phyloP scores from a whole-genome alignment of 2,113 vertebrate genomes.

The Tor tambroides region DNA sequence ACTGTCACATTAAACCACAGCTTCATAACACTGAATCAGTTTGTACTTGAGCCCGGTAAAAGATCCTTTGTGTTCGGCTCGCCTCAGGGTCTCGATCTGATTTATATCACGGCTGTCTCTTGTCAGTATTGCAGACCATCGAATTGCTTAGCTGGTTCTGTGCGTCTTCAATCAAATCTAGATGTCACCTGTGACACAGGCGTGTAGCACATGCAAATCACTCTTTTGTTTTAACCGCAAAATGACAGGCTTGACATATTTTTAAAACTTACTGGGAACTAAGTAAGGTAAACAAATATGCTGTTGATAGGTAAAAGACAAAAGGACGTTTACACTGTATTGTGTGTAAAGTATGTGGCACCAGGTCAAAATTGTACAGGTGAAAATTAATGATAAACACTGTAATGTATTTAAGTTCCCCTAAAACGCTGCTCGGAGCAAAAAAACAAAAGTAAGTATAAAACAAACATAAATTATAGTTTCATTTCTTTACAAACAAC shows the following conservation, averaged over 20 bases:
- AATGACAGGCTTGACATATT: slow-evolving; percentile 39
- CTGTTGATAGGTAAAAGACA: slow-evolving; percentile 17
- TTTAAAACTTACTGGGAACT: slow-evolving; percentile 44
- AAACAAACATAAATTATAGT: no score
- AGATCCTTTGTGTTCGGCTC: slow-evolving; percentile 26
- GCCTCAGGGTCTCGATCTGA: slow-evolving; percentile 33
- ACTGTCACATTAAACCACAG: slow-evolving; percentile 41
- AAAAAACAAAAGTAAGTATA: no score
- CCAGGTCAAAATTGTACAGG: not conserved
- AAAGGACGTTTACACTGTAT: not conserved
- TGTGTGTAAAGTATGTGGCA: not conserved
- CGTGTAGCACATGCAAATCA: slow-evolving; percentile 23
- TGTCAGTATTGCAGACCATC: slow-evolving; percentile 8
- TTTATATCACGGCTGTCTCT: slow-evolving; percentile 4
- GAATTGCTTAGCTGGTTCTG: not conserved
- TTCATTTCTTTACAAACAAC: no score
- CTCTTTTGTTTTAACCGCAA: not conserved
- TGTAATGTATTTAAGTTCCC: no score
- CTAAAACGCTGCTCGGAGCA: no score
- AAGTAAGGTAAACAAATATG: not conserved
- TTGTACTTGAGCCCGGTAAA: slow-evolving; percentile 8
- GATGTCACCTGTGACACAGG: slow-evolving; percentile 35
- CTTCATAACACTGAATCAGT: slow-evolving; percentile 25
- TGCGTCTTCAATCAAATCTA: not conserved
- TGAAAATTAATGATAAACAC: no score